A percentile compares a stretch with the other conserved stretches of the same genome.
Evolutionary conservation across 2,888 invertebrate species (phyloP).

Genomic region (Frankliniella intonsa): DNA sequence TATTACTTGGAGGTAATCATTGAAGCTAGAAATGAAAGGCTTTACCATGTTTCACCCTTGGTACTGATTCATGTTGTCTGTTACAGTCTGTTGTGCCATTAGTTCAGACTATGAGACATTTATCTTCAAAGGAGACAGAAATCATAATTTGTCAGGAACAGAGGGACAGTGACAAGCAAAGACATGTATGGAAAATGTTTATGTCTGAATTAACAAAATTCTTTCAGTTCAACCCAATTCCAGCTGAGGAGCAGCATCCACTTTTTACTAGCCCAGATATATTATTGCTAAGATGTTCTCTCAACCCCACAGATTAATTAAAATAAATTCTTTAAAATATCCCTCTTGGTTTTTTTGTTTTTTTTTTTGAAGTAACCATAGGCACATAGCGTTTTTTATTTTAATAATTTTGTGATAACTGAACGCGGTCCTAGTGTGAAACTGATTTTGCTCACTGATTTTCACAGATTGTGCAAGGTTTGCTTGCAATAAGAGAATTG

Average conservation of each 20-base stretch:
- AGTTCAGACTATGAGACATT: constrained; percentile 54
- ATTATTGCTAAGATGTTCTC: constrained; percentile 48
- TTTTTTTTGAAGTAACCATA: not conserved
- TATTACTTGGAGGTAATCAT: constrained; percentile 56
- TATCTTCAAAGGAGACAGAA: constrained; percentile 51
- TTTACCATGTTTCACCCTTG: not conserved
- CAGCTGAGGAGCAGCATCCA: constrained; percentile 56
- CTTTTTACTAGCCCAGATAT: constrained; percentile 61
- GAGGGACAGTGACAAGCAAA: constrained; percentile 58
- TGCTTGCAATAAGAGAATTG: no score
- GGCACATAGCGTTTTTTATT: not conserved
- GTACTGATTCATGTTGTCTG: constrained; percentile 30
- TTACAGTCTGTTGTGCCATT: constrained; percentile 58
- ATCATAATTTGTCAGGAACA: constrained; percentile 65
- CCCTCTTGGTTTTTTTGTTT: not conserved
- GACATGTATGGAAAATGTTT: constrained; percentile 51
- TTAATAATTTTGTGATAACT: not conserved
- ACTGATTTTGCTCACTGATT: not conserved
- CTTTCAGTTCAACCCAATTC: constrained; percentile 45
- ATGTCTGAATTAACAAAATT: constrained; percentile 46
- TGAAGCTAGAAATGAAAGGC: not conserved
- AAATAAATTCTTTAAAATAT: not conserved
- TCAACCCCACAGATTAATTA: not conserved
- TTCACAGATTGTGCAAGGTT: not conserved
- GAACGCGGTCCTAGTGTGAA: no score